Conservation (phyloP, 2,888 invertebrate species). For the Steinernema carpocapsae region DNA sequence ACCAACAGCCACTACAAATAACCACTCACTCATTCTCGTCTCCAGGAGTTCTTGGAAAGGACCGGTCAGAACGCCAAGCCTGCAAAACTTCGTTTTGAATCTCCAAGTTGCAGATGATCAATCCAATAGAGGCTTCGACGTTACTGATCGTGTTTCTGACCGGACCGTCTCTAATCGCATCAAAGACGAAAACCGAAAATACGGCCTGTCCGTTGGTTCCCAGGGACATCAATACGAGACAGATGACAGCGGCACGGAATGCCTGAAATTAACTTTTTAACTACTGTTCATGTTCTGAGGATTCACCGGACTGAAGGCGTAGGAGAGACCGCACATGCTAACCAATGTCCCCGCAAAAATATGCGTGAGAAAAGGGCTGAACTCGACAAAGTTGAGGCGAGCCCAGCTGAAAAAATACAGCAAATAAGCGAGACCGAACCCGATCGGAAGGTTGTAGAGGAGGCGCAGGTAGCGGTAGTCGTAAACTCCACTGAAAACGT, state of each 20-base stretch:
- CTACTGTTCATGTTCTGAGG: slow-evolving; percentile 3
- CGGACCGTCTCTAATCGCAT: slow-evolving; percentile 57
- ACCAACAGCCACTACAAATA: background rate
- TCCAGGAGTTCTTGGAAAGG: slow-evolving; percentile 60
- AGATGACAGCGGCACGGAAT: slow-evolving; percentile 61
- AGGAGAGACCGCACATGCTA: slow-evolving; percentile 50
- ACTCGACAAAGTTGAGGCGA: slow-evolving; percentile 63
- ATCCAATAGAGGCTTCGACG: slow-evolving; percentile 47
- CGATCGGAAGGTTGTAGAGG: slow-evolving; percentile 55
- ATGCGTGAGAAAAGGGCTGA: slow-evolving; percentile 42
- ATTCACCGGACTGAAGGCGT: slow-evolving; percentile 55
- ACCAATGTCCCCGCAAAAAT: slow-evolving; percentile 56
- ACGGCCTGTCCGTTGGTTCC: slow-evolving; percentile 59
- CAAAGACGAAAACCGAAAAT: slow-evolving; percentile 46
- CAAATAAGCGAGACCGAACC: slow-evolving; percentile 49
- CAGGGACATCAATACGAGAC: slow-evolving; percentile 57
- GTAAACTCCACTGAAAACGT: slow-evolving; percentile 52
- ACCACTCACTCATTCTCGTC: slow-evolving; percentile 51
- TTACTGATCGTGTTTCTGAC: slow-evolving; percentile 59
- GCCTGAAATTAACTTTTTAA: slow-evolving; percentile 43
- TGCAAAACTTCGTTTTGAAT: slow-evolving; percentile 54
- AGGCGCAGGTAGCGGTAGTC: slow-evolving; percentile 58
- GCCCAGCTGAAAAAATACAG: slow-evolving; percentile 62
- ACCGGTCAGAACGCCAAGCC: slow-evolving; percentile 57
- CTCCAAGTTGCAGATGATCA: slow-evolving; percentile 61